These are phyloP conservation scores for Azorinus chamasolen DNA, from an alignment of 2,888 invertebrate species.

Conservation along the genomic window DNA sequence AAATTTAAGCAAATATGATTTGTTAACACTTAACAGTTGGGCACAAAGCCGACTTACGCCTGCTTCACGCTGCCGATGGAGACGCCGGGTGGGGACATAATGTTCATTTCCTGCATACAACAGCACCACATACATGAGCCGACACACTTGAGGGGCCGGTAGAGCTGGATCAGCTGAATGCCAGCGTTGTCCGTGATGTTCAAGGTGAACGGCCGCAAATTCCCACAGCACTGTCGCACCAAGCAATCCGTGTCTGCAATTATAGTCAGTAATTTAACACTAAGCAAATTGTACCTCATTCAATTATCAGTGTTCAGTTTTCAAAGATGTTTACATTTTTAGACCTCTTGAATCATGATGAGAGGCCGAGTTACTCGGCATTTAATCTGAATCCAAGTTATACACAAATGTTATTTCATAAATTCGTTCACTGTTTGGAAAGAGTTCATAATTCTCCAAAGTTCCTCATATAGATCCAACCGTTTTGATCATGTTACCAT, in stretches of 20 bases:
- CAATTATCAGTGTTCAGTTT: neutral
- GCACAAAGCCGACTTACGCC: slow-evolving; percentile 76
- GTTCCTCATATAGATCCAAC: too few species aligned
- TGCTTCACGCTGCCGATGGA: slow-evolving; percentile 78
- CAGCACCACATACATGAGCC: slow-evolving; percentile 88
- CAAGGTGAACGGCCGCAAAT: slow-evolving; percentile 94
- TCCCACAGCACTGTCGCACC: slow-evolving; percentile 94
- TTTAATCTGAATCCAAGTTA: too few species aligned
- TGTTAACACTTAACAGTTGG: too few species aligned
- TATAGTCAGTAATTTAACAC: neutral
- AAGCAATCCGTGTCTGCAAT: slow-evolving; percentile 92
- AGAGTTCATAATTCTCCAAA: too few species aligned
- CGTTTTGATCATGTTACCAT: too few species aligned
- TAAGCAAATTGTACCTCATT: neutral
- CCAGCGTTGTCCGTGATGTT: slow-evolving; percentile 93
- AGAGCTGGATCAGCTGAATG: slow-evolving; percentile 94
- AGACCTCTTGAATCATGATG: too few species aligned
- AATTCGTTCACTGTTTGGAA: too few species aligned
- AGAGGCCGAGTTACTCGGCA: too few species aligned
- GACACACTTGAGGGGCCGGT: slow-evolving; percentile 93
- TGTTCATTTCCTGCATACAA: slow-evolving; percentile 82
- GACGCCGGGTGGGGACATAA: slow-evolving; percentile 79
- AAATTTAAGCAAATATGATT: too few species aligned
- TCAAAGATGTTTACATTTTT: too few species aligned
- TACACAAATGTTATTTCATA: too few species aligned